Percentiles rank a stretch among this genome's conserved stretches.
These are phyloP conservation scores for Euwallacea similis DNA, from an alignment of 1,140 invertebrate species.

Conservation along the genomic window DNA sequence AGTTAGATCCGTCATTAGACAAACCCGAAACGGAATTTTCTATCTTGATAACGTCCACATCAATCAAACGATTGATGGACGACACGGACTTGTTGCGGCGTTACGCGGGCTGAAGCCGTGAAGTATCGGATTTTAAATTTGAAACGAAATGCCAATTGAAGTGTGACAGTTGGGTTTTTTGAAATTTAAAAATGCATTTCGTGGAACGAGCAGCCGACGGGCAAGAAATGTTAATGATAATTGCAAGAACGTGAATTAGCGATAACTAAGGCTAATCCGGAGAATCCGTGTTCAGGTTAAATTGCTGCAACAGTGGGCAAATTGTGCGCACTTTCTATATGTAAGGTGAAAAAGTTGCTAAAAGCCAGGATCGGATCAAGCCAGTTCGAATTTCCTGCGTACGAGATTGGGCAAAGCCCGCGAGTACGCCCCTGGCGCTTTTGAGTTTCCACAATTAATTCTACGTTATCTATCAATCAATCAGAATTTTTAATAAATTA, in stretches of 20 bases:
- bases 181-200: too few relatives aligned
- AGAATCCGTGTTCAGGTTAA: constrained; percentile 5
- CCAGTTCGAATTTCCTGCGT: too few relatives aligned
- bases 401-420: too few relatives aligned
- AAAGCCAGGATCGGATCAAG: too few relatives aligned
- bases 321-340: constrained; percentile 6
- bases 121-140: too few relatives aligned
- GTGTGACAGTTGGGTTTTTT: too few relatives aligned
- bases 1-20: not conserved
- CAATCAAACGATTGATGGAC: not conserved
- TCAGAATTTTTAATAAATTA: too few relatives aligned
- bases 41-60: not conserved
- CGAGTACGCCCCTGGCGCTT: too few relatives aligned
- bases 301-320: not conserved
- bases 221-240: constrained; percentile 6
- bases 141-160: too few relatives aligned
- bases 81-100: not conserved
- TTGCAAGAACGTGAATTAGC: constrained; percentile 7
- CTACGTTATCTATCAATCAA: too few relatives aligned
- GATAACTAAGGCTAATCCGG: not conserved
- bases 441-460: too few relatives aligned
- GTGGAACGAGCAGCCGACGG: not conserved
- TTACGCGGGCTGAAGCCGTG: not conserved
- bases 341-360: not conserved
- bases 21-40: not conserved